These are phyloP conservation scores for Caiman crocodilus DNA, from an alignment of 2,797 vertebrate species.

Conservation along the genomic window DNA sequence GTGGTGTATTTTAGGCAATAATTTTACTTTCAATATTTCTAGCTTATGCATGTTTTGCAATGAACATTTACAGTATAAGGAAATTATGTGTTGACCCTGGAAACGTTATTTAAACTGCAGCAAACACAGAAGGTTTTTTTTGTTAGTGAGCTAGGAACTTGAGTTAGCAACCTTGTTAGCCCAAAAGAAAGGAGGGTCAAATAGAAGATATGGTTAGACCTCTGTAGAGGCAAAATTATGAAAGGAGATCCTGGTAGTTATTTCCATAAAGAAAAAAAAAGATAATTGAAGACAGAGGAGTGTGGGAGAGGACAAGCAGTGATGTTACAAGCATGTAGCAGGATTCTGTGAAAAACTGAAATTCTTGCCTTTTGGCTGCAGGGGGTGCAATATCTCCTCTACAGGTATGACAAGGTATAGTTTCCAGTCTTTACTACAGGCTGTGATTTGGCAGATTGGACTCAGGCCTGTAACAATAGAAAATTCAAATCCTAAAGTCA, in stretches of 20 bases:
- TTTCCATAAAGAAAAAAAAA: neutral
- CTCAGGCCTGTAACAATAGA: neutral
- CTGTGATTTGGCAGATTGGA: neutral
- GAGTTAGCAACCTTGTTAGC: neutral
- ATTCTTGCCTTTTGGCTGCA: neutral
- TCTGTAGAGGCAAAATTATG: neutral
- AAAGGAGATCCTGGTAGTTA: neutral
- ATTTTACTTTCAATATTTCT: neutral
- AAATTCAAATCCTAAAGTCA: neutral
- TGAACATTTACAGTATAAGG: neutral
- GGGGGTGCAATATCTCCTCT: slow-evolving; percentile 8
- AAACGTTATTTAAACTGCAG: accelerated
- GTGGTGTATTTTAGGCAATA: neutral
- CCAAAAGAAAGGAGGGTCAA: neutral
- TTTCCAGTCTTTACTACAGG: neutral
- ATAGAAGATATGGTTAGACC: neutral
- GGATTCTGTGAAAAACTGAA: neutral
- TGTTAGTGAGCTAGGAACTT: neutral
- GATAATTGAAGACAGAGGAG: neutral
- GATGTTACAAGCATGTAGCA: neutral
- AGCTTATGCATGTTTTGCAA: neutral
- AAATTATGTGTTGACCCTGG: accelerated
- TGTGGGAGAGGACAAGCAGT: too few relatives aligned
- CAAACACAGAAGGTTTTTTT: neutral
- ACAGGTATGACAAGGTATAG: neutral